phyloP scores from a whole-genome alignment of 2,888 invertebrate genomes.

The Plagiodera versicolora region DNA sequence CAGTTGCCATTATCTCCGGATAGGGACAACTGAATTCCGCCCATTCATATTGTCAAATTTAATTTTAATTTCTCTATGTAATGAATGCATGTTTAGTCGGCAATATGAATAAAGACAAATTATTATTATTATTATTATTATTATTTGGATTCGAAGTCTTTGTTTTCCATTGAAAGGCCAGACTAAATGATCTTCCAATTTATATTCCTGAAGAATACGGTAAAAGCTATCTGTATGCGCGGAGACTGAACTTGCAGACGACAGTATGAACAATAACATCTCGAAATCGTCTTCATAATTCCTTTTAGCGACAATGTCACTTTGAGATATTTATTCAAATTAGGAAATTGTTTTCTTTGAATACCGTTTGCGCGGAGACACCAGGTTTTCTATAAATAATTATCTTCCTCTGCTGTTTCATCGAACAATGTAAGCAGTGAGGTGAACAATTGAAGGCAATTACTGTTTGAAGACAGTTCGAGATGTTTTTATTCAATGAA shows the following conservation, averaged over 20 bases:
- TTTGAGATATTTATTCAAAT: constrained; percentile 53
- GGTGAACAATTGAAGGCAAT: not conserved
- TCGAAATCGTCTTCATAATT: constrained; percentile 48
- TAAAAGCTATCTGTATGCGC: constrained; percentile 42
- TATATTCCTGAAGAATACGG: constrained; percentile 49
- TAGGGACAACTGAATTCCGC: too few species aligned
- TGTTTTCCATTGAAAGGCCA: constrained; percentile 47
- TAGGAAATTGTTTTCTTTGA: constrained; percentile 41
- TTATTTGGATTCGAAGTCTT: constrained; percentile 38
- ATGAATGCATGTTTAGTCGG: too few species aligned
- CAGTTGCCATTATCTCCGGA: too few species aligned
- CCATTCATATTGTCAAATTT: too few species aligned
- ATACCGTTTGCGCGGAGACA: constrained; percentile 26
- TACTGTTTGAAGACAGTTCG: not conserved
- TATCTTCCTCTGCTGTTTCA: constrained; percentile 25
- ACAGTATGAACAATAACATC: constrained; percentile 51
- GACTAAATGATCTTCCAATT: constrained; percentile 51
- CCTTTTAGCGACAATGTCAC: constrained; percentile 50
- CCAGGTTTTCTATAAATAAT: constrained; percentile 24
- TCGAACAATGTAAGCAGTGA: constrained; percentile 12
- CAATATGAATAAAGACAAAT: too few species aligned
- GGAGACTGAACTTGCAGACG: constrained; percentile 41
- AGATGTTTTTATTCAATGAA: not conserved
- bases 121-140: too few species aligned
- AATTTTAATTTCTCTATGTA: too few species aligned